phyloP scores from a whole-genome alignment of 2,888 invertebrate genomes.

The Mechanitis messenoides region DNA sequence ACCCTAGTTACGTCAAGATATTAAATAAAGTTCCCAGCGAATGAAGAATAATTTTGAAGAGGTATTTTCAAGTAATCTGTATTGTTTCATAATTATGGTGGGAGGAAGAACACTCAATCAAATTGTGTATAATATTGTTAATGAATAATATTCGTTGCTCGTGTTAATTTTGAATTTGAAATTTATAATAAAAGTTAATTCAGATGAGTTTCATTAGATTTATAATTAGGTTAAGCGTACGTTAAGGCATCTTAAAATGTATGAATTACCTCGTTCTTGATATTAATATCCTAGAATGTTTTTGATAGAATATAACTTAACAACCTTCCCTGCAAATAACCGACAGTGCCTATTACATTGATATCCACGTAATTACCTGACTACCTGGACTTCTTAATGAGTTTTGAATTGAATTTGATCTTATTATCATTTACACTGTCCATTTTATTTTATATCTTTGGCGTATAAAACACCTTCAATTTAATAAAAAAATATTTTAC shows the following conservation, averaged over 20 bases:
- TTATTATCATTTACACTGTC: no score
- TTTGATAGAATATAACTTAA: no score
- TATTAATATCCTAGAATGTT: constrained; percentile 11
- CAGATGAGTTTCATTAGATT: no score
- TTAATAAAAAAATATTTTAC: no score
- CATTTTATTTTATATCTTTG: no score
- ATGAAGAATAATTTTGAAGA: constrained; percentile 11
- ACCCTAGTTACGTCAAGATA: constrained; percentile 16
- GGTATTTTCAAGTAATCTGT: constrained; percentile 4
- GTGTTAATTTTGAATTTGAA: no score
- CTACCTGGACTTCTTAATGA: background rate
- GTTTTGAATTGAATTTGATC: background rate
- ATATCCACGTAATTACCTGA: constrained; percentile 10
- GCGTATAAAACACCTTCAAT: no score
- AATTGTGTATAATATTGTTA: no score
- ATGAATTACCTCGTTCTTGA: background rate
- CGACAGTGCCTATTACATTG: constrained; percentile 14
- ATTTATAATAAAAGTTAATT: no score
- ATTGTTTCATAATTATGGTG: no score
- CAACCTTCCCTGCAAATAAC: constrained; percentile 6
- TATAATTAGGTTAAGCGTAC: background rate
- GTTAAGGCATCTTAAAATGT: background rate
- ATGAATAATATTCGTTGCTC: no score
- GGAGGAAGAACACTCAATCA: no score
- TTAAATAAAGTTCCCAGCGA: constrained; percentile 17